Base-by-base conservation (phyloP, 2,797 vertebrate species). In the Martes flavigula region DNA sequence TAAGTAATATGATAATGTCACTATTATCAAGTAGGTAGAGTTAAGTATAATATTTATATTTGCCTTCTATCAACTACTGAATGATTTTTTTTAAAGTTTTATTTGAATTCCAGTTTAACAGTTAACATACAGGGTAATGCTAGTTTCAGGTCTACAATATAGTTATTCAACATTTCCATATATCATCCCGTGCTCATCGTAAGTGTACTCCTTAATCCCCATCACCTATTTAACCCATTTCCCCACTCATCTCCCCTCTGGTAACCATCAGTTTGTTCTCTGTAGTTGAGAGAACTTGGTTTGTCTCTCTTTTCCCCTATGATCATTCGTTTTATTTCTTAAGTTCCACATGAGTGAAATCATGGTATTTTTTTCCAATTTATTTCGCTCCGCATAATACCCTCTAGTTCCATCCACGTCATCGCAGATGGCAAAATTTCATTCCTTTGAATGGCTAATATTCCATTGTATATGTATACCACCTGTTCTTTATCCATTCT, bases 361-460 rank as follows among this genome's bases (percentile, higher is more conserved):
- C 17, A 18, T 66, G 64, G 15, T 66, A 66, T 66, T 66, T 66
- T n/a, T 66, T 32, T 66, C 64, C 7, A 2, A 66, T n/a, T 66
- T 66, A 18, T n/a, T n/a, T 66, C 1, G 0, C 15, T n/a, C 18
- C n/a, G 14, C 64, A 4, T n/a, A n/a, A n/a, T 18, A 32, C 7
- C 32, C 62, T 64, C 14, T 66, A 66, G 32, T 17, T n/a, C 32
- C 64, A n/a, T 66, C 15, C 17, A n/a, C 7, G 0, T 66, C n/a
- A 32, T n/a, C 9, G 3, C 64, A 66, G 18, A 66, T 66, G 64
- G 32, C 14, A 66, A 66, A 18, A n/a, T 66, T 66, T 66, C 32
- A n/a, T 66, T n/a, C 15, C 32, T 66, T 66, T n/a, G 18, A 66
- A 66, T n/a, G 64, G 64, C 32, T 18, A 17, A 51, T 51, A 51